These are phyloP conservation scores for Cosmia trapezina DNA, from an alignment of 2,888 invertebrate genomes.

Conservation along the genomic window DNA sequence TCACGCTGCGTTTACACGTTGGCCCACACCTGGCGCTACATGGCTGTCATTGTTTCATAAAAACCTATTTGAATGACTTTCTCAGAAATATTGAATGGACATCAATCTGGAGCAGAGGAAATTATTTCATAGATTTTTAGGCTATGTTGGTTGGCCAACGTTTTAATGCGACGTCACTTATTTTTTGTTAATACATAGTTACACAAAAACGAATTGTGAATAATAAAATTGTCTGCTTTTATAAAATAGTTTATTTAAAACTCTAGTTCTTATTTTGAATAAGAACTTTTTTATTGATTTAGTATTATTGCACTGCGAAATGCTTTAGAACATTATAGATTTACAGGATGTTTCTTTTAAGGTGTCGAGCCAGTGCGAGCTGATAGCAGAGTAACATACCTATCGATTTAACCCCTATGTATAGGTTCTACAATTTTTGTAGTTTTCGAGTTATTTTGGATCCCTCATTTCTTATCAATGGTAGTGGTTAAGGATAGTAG, in stretches of 20 bases:
- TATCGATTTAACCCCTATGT: too few relatives aligned
- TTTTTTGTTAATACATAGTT: slow-evolving; percentile 11
- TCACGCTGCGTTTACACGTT: slow-evolving; percentile 61
- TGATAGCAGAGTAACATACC: too few relatives aligned
- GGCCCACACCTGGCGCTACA: slow-evolving; percentile 23
- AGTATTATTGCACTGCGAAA: slow-evolving; percentile 1
- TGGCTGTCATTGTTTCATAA: not conserved
- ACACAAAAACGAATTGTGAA: slow-evolving; percentile 14
- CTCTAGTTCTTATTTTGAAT: not conserved
- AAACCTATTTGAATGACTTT: not conserved
- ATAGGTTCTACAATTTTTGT: too few relatives aligned
- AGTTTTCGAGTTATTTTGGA: too few relatives aligned
- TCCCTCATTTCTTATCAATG: too few relatives aligned
- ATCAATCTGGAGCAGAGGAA: not conserved
- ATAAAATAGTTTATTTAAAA: not conserved
- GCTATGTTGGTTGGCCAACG: slow-evolving; percentile 16
- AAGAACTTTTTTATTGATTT: not conserved
- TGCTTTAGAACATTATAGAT: not conserved
- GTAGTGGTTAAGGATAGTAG: too few relatives aligned
- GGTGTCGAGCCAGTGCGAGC: too few relatives aligned
- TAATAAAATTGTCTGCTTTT: slow-evolving; percentile 6
- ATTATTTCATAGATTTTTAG: not conserved
- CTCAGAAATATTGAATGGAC: not conserved
- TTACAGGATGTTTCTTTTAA: too few relatives aligned
- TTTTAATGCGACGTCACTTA: slow-evolving; percentile 44